Evolutionary conservation across 1,140 invertebrate species (phyloP).

Genomic region (Brachystomella parvula): DNA sequence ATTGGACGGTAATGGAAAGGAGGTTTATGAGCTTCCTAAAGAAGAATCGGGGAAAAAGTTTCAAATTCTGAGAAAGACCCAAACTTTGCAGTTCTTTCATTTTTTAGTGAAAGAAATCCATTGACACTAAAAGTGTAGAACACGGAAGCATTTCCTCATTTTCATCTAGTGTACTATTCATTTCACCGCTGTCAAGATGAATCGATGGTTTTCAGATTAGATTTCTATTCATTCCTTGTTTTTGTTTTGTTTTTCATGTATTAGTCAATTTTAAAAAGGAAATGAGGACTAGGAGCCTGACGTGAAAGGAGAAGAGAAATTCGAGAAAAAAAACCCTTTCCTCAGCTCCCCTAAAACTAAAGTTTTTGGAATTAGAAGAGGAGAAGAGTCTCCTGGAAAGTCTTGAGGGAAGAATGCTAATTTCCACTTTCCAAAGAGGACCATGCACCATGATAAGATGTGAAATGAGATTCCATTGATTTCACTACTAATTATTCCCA

Average conservation of each 20-base stretch:
- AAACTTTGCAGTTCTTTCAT: too few species aligned
- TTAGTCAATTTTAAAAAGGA: conserved; percentile 6
- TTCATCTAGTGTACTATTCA: too few species aligned
- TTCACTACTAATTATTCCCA: not conserved
- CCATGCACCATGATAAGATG: not conserved
- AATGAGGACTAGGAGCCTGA: conserved; percentile 1
- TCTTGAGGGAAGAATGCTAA: conserved; percentile 5
- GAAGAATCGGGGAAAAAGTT: too few species aligned
- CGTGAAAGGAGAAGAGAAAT: not conserved
- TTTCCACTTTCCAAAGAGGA: not conserved
- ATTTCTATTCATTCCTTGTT: conserved; percentile 1
- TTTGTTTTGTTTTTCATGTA: conserved; percentile 4
- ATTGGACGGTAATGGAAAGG: too few species aligned
- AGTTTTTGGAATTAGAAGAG: conserved; percentile 6
- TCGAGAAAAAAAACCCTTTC: not conserved
- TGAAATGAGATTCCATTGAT: conserved; percentile 7
- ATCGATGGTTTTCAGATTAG: conserved; percentile 2
- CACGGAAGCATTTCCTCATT: too few species aligned
- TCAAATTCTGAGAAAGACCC: too few species aligned
- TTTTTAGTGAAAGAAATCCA: too few species aligned
- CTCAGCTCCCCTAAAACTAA: not conserved
- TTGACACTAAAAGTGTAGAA: too few species aligned
- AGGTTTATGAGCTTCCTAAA: too few species aligned
- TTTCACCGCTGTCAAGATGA: not conserved
- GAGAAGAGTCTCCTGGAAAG: not conserved